Evolutionary conservation across 2,888 invertebrate genomes (phyloP).

Genomic region (Argyresthia goedartella): DNA sequence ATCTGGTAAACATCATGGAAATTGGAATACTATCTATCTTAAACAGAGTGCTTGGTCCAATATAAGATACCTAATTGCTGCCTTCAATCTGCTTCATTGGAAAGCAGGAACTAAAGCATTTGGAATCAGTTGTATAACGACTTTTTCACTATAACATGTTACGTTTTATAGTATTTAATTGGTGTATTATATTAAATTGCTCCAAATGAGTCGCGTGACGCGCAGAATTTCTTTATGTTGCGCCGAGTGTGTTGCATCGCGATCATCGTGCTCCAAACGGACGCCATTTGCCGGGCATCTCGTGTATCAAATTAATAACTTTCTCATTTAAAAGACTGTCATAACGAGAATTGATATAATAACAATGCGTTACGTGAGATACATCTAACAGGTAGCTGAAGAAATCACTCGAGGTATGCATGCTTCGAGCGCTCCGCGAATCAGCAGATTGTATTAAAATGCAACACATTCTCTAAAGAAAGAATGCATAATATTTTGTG

Average conservation of each 20-base stretch:
- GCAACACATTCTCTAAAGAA: neutral
- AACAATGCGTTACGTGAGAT: no score
- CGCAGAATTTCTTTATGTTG: neutral
- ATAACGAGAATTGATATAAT: neutral
- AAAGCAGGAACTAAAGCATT: constrained; percentile 5
- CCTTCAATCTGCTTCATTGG: neutral
- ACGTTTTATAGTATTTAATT: constrained; percentile 8
- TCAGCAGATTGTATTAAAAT: neutral
- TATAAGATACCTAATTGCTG: neutral
- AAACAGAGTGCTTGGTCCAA: no score
- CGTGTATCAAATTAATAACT: constrained; percentile 27
- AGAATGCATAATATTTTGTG: neutral
- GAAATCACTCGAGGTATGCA: neutral
- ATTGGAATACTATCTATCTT: neutral
- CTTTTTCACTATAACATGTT: constrained; percentile 6
- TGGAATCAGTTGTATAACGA: constrained; percentile 7
- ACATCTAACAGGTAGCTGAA: no score
- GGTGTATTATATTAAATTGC: constrained; percentile 7
- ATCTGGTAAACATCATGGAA: neutral
- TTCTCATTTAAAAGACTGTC: constrained; percentile 29
- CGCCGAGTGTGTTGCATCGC: neutral
- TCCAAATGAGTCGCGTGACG: constrained; percentile 9
- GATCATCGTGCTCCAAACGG: constrained; percentile 8
- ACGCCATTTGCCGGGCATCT: constrained; percentile 23
- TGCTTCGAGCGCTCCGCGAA: neutral